Evolutionary conservation across 2,888 invertebrate genomes (phyloP), one percentile per base, ranked within the genome.

Genomic region (Noctua comes): DNA sequence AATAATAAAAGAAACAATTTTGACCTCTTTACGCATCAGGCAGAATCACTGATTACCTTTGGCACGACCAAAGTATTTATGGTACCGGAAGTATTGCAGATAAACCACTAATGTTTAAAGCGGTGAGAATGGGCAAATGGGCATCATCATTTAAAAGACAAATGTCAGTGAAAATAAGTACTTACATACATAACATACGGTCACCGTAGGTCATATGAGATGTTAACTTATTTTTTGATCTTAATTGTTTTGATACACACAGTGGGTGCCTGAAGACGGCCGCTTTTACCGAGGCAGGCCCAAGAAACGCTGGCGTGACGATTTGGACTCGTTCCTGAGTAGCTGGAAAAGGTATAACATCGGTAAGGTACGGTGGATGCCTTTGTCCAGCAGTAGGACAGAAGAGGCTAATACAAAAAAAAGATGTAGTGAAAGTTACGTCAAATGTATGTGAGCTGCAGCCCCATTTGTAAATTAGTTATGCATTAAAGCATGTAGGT

Each of bases 1-100:
- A 70, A 36, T 7, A 65, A 68, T 64, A 66, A 46, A 68, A 68
- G 57, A 68, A 43, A 27, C 16, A 11, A 57, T 70, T 27, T 43
- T n/a, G 1, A 74, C 24, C 24, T n/a, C 40, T 74, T 68, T 24
- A 27, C 46, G 71, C 57, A 78, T 66, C 51, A 75, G 59, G 48
- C 73, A 54, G 66, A 76, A 68, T 70, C 65, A 18, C 72, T 68
- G 59, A 85, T 79, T 83, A 78, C 77, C 68, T 71, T 78, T 83
- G 66, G 48, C 73, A 79, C 73, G 66, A 83, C 31, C 27, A 11
- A 66, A 54, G 40, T 65, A 77, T 84, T 86, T 80, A 85, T 77
- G 72, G 51, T 16, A 68, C 75, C 84, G 82, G 80, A 87, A 80
- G 82, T 74, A 73, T 76, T 76, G 68, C 68, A 83, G 51, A 72